Conservation (phyloP, 2,888 invertebrate species). For the Aromia moschata region DNA sequence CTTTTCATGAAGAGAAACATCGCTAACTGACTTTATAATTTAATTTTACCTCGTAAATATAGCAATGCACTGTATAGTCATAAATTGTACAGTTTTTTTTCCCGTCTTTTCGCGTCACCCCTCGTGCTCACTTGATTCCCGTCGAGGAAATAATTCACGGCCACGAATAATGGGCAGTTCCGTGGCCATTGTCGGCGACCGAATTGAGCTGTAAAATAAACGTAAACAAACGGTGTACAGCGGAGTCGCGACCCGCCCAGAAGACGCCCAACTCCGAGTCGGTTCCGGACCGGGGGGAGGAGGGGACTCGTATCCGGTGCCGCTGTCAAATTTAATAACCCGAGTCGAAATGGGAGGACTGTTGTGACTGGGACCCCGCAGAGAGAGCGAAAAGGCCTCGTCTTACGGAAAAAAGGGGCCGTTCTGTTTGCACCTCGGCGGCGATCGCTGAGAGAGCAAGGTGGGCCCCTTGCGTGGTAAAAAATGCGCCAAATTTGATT, state of each 20-base stretch:
- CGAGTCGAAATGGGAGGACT: slow-evolving; percentile 38
- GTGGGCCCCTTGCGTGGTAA: too few relatives aligned
- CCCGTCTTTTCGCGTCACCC: too few relatives aligned
- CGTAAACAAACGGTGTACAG: slow-evolving; percentile 45
- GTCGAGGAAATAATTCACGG: slow-evolving; percentile 22
- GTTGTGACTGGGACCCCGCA: slow-evolving; percentile 27
- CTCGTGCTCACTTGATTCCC: too few relatives aligned
- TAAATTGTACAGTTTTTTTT: too few relatives aligned
- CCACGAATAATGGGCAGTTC: slow-evolving; percentile 30
- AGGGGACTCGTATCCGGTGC: slow-evolving; percentile 40
- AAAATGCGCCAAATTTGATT: too few relatives aligned
- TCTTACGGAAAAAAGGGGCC: not conserved
- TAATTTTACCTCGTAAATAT: too few relatives aligned
- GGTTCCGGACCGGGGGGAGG: slow-evolving; percentile 40
- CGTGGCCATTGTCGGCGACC: slow-evolving; percentile 38
- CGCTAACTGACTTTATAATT: too few relatives aligned
- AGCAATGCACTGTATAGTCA: too few relatives aligned
- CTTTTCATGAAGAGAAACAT: too few relatives aligned
- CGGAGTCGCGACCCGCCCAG: slow-evolving; percentile 38
- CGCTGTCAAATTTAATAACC: slow-evolving; percentile 44
- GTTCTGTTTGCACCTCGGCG: not conserved
- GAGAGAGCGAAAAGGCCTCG: not conserved
- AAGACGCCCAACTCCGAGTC: slow-evolving; percentile 40
- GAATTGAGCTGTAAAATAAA: slow-evolving; percentile 41
- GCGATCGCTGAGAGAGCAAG: too few relatives aligned